Evolutionary conservation across 1,140 invertebrate species (phyloP), one percentile per base, ranked within the genome.

Genomic region (Drosophila repletoides): DNA sequence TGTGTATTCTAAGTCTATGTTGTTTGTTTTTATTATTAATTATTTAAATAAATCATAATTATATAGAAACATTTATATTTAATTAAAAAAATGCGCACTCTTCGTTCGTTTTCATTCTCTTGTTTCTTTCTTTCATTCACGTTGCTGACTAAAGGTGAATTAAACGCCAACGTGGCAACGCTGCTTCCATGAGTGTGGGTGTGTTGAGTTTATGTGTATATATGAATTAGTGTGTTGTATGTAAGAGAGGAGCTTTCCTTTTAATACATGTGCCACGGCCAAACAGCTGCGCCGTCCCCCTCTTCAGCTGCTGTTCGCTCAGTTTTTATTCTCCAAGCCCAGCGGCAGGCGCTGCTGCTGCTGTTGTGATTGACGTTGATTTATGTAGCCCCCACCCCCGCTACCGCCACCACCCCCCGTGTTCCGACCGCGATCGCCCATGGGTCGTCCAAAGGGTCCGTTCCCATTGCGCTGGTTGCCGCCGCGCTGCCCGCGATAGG

Each of bases 281-380:
- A 56, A 68, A 68, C 48, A 68, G 48, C 66, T 49, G 59, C 28
- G 24, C 12, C 51, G 52, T 22, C 7, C 26, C 34, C 31, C 6
- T 31, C 10, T 52, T 6, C 5, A 9, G 26, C 40, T 28, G 48
- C 28, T 59, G 43, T 60, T 49, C 45, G 45, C 14, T 77, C 59
- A 89, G 67, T 89, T 89, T 84, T 89, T 89, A 41, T 89, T 89
- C 55, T 89, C 87, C 72, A 89, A 46, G 12, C 81, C 68, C 29
- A 89, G 63, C 14, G 88, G 79, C 75, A 89, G 69, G 26, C 88
- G 81, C 33, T 86, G 83, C 33, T 66, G 84, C 28, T 84, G 81
- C 26, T 66, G 73, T 40, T 84, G 80, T 31, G 84, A 65, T 34
- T 88, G 88, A 10, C 88, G 83, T 38, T 69, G 71, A 36, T 80